Percentiles rank a stretch among this genome's conserved stretches.
phyloP scores from a whole-genome alignment of 2,888 invertebrate species.

The Odontomyia ornata region DNA sequence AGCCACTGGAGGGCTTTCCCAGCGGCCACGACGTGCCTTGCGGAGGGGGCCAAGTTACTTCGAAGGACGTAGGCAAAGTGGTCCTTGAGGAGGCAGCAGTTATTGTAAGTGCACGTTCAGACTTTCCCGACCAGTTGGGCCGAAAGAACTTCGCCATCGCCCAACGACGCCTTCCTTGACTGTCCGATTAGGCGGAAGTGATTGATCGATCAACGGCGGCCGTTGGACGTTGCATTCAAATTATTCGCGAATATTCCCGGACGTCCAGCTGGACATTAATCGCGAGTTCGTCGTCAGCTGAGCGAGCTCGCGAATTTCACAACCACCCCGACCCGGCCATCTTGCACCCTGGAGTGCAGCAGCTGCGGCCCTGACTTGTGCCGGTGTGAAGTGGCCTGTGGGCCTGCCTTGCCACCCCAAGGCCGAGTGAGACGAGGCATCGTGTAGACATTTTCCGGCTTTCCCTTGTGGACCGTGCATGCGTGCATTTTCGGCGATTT shows the following conservation, averaged over 20 bases:
- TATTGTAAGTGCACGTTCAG: too few relatives aligned
- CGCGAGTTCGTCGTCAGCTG: neutral
- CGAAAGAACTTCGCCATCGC: neutral
- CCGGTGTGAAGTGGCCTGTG: neutral
- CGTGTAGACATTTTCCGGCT: slow-evolving; percentile 11
- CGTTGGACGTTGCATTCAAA: too few relatives aligned
- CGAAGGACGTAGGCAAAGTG: slow-evolving; percentile 3
- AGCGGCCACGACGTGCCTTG: neutral
- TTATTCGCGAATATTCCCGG: neutral
- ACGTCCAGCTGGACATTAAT: neutral
- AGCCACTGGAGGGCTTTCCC: too few relatives aligned
- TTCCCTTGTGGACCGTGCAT: neutral
- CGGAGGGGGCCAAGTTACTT: neutral
- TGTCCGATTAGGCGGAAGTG: neutral
- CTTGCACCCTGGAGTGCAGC: neutral
- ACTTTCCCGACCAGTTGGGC: neutral
- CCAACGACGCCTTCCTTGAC: neutral
- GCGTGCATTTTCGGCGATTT: slow-evolving; percentile 16
- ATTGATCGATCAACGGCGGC: too few relatives aligned
- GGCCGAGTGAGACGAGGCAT: too few relatives aligned
- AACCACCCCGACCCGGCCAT: neutral
- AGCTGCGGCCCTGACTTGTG: neutral
- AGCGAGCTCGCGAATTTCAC: neutral
- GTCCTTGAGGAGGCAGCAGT: neutral
- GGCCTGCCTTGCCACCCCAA: neutral